Evolutionary conservation across 2,113 vertebrate species (phyloP).

Genomic region (Theristicus caerulescens): DNA sequence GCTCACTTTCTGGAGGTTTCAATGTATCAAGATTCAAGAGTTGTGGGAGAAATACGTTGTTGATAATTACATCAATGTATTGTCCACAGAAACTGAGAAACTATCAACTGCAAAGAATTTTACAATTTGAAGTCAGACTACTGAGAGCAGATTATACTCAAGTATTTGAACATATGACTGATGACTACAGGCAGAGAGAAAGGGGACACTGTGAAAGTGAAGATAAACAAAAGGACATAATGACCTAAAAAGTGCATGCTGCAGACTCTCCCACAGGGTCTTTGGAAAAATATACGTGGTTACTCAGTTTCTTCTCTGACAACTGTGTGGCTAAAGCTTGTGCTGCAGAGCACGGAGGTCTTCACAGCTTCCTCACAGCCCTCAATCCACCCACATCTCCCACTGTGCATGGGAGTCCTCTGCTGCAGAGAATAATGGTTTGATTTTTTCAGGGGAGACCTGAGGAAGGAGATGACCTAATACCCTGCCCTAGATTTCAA

Average conservation of each 20-base stretch:
- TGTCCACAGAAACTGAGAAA: conserved; percentile 30
- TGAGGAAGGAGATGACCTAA: background rate
- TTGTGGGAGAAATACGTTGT: background rate
- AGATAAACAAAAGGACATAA: background rate
- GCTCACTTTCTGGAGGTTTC: background rate
- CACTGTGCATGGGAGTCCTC: background rate
- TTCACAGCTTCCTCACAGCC: background rate
- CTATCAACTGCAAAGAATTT: background rate
- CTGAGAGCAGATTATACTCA: background rate
- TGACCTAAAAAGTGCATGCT: background rate
- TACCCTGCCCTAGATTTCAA: background rate
- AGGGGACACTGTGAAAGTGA: background rate
- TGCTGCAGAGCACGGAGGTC: background rate
- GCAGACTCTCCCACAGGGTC: background rate
- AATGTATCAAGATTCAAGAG: background rate
- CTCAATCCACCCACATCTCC: background rate
- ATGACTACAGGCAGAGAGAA: background rate
- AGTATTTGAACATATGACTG: background rate
- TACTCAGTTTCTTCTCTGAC: background rate
- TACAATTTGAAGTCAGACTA: background rate
- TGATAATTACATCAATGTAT: background rate
- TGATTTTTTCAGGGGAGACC: background rate
- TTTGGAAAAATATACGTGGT: background rate
- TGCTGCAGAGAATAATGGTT: background rate
- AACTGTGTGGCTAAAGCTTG: background rate